A percentile compares a stretch with the other conserved stretches of the same genome.
phyloP scores from a whole-genome alignment of 1,140 invertebrate species.

The Paramacrobiotus metropolitanus region DNA sequence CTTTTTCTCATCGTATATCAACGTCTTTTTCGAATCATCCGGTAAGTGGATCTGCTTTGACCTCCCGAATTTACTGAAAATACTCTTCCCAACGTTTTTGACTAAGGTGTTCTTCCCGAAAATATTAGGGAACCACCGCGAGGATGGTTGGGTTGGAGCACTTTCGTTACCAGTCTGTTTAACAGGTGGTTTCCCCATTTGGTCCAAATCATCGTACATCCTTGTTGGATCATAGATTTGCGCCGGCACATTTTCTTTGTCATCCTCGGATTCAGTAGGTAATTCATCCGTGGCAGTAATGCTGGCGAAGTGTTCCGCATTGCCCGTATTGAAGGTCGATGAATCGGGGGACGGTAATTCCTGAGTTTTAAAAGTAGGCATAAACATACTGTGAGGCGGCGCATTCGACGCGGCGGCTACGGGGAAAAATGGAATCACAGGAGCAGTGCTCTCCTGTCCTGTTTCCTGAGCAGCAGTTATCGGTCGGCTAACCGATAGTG shows the following conservation, averaged over 20 bases:
- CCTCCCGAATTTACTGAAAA: neutral
- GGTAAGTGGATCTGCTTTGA: neutral
- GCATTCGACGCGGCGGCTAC: too few relatives aligned
- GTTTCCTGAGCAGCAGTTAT: too few relatives aligned
- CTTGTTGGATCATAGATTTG: neutral
- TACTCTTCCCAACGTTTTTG: too few relatives aligned
- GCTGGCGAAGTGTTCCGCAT: too few relatives aligned
- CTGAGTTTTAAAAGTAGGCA: too few relatives aligned
- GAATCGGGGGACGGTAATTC: neutral
- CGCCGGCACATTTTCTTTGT: neutral
- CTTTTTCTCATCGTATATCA: neutral
- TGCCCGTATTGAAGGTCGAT: neutral
- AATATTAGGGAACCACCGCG: neutral
- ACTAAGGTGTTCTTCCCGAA: too few relatives aligned
- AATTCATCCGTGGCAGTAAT: neutral
- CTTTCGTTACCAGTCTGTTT: neutral
- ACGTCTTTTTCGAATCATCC: neutral
- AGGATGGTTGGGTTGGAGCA: neutral
- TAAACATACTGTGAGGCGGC: too few relatives aligned
- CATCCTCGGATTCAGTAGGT: neutral
- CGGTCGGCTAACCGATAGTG: too few relatives aligned
- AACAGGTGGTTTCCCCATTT: neutral
- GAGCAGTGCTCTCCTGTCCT: too few relatives aligned
- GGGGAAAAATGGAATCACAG: too few relatives aligned
- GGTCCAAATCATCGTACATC: neutral